Conservation (phyloP, 2,797 vertebrate genomes). For the Iguana delicatissima region DNA sequence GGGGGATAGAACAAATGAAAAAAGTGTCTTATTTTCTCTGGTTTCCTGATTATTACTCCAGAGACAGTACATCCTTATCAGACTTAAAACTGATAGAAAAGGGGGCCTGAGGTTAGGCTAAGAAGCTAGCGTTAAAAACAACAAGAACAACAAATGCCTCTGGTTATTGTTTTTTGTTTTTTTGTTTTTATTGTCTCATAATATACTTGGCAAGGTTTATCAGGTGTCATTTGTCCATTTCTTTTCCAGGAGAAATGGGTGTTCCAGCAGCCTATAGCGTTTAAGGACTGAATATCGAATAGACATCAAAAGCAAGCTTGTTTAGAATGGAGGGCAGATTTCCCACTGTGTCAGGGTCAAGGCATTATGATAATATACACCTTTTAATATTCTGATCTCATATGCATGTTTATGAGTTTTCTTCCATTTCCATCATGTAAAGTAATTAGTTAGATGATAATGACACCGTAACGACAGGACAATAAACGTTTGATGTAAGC, state of each 20-base stretch:
- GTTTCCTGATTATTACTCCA: slow-evolving; percentile 57
- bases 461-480: slow-evolving; percentile 14
- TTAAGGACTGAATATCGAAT: slow-evolving; percentile 30
- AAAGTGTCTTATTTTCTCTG: slow-evolving; percentile 44
- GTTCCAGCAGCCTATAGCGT: not conserved
- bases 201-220: slow-evolving; percentile 42
- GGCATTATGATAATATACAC: slow-evolving; percentile 14
- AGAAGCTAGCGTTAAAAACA: slow-evolving; percentile 42
- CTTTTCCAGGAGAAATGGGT: not conserved
- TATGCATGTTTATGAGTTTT: slow-evolving; percentile 41
- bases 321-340: not conserved
- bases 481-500: slow-evolving; percentile 42
- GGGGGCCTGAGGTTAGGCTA: slow-evolving; percentile 44
- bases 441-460: slow-evolving; percentile 52
- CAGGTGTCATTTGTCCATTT: not conserved
- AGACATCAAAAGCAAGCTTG: not conserved
- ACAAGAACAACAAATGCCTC: slow-evolving; percentile 30
- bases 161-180: not conserved
- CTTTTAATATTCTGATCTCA: slow-evolving; percentile 29
- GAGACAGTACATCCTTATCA: slow-evolving; percentile 63
- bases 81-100: slow-evolving; percentile 56
- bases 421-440: slow-evolving; percentile 35
- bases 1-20: slow-evolving; percentile 62
- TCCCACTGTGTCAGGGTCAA: slow-evolving; percentile 6
- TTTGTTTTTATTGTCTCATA: slow-evolving; percentile 34